These are phyloP conservation scores for Folsomia candida DNA, from an alignment of 2,888 invertebrate species.

Conservation along the genomic window DNA sequence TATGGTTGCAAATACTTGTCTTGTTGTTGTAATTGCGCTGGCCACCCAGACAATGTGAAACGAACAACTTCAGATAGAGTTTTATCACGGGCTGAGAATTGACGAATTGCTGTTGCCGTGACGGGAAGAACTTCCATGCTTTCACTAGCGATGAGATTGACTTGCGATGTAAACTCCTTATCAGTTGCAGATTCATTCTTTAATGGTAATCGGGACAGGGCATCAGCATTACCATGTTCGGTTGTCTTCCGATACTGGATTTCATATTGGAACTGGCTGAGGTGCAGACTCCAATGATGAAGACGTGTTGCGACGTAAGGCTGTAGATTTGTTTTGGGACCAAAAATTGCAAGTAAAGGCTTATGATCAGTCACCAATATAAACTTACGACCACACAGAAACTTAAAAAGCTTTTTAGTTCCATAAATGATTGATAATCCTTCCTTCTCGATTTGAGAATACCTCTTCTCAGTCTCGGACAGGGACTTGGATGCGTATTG, in stretches of 20 bases:
- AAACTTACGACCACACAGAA: conserved; percentile 51
- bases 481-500: neutral
- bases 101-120: neutral
- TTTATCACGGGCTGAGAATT: neutral
- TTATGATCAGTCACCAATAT: conserved; percentile 53
- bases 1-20: neutral
- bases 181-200: neutral
- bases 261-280: conserved; percentile 51
- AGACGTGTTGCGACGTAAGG: conserved; percentile 47
- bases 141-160: neutral
- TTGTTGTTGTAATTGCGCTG: neutral
- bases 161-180: neutral
- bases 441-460: conserved; percentile 27
- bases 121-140: conserved; percentile 3
- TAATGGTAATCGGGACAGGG: conserved; percentile 15
- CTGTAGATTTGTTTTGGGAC: conserved; percentile 47
- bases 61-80: conserved; percentile 4
- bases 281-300: conserved; percentile 47
- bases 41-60: conserved; percentile 15
- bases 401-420: conserved; percentile 11
- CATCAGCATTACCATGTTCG: conserved; percentile 52
- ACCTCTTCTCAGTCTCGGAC: conserved; percentile 13
- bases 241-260: conserved; percentile 51
- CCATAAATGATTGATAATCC: conserved; percentile 19
- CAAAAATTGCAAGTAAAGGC: conserved; percentile 53